Evolutionary conservation across 2,113 vertebrate species (phyloP), one percentile per base, ranked within the genome.

Genomic region (Aix galericulata): DNA sequence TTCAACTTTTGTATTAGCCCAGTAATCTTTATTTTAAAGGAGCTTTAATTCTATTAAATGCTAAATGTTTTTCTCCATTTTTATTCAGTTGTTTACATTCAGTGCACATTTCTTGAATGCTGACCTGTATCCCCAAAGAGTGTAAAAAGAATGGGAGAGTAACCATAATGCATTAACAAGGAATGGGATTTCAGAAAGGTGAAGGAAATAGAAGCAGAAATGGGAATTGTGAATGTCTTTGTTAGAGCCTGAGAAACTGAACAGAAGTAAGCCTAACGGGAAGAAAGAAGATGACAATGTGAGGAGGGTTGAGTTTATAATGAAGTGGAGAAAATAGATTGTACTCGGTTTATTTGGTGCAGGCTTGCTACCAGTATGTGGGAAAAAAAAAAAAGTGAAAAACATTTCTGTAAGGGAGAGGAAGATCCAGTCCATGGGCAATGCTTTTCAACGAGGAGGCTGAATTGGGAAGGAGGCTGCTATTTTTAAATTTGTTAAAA

Each of bases 251-350:
- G 18, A 80, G 68, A 13, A 82, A 60, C 72, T 27, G 13, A 60
- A 36, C 32, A 73, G 59, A 4, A 82, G 7, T 12, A 36, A 58
- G 46, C 8, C 10, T 9, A 22, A 50, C 8, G 23, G 8, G 1
- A 1, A 44, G 8, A 36, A 1, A 50, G 6, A 36, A 40, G 40
- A 14, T 1, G 0, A 16, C 44, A 59, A 6, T 46, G 53, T 8
- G 36, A 50, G 22, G 36, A 44, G 48, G 20, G 40, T 11, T n/a
- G 36, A 34, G 26, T 69, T 50, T 36, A 23, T 76, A 56, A 60
- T 1, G 8, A 72, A 82, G 16, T 29, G 5, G 52, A 62, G 73
- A 75, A 74, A 59, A 75, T 3, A 23, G 26, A 6, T 32, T 78
- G 68, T 29, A 31, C 42, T 52, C 79, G 60, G 18, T 46, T 18